phyloP scores from a whole-genome alignment of 2,113 vertebrate genomes.

The Aphyosemion australe region DNA sequence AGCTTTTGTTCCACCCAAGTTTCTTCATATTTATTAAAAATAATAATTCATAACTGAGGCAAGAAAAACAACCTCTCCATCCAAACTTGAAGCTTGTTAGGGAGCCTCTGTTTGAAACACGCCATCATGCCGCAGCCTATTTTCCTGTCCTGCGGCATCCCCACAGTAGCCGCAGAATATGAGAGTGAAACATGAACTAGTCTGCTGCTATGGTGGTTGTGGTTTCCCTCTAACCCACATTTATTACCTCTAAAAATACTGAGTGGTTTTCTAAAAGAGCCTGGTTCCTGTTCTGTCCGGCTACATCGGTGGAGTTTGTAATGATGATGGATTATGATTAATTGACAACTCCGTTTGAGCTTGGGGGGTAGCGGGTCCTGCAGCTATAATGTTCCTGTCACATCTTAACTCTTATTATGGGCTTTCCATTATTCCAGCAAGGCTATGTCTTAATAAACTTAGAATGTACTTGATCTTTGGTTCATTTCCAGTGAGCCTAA shows the following conservation, averaged over 20 bases:
- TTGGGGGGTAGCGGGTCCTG: not conserved
- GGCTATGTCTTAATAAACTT: slow-evolving; percentile 14
- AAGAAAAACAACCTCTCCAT: slow-evolving; percentile 3
- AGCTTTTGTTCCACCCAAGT: not conserved
- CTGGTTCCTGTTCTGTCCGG: slow-evolving; percentile 47
- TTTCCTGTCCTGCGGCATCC: slow-evolving; percentile 47
- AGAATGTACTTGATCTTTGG: slow-evolving; percentile 59
- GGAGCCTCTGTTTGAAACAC: slow-evolving; percentile 39
- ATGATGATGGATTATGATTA: slow-evolving; percentile 17
- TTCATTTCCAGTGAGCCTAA: slow-evolving; percentile 62
- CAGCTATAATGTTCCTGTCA: slow-evolving; percentile 1
- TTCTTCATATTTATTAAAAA: not conserved
- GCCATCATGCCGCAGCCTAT: slow-evolving; percentile 43
- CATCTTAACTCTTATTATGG: not conserved
- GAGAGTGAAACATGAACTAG: slow-evolving; percentile 67
- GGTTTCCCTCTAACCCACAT: slow-evolving; percentile 69
- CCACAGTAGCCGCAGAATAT: slow-evolving; percentile 44
- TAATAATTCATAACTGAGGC: slow-evolving; percentile 10
- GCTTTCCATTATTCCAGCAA: slow-evolving; percentile 8
- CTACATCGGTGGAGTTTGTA: slow-evolving; percentile 56
- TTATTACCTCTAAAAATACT: slow-evolving; percentile 79
- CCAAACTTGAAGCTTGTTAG: slow-evolving; percentile 26
- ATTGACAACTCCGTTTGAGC: slow-evolving; percentile 5
- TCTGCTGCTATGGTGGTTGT: slow-evolving; percentile 48
- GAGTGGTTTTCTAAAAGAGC: slow-evolving; percentile 69